Percentiles rank a stretch among this genome's conserved stretches.
Conservation (phyloP, 2,888 invertebrate genomes). For the Pharmacophagus antenor region DNA sequence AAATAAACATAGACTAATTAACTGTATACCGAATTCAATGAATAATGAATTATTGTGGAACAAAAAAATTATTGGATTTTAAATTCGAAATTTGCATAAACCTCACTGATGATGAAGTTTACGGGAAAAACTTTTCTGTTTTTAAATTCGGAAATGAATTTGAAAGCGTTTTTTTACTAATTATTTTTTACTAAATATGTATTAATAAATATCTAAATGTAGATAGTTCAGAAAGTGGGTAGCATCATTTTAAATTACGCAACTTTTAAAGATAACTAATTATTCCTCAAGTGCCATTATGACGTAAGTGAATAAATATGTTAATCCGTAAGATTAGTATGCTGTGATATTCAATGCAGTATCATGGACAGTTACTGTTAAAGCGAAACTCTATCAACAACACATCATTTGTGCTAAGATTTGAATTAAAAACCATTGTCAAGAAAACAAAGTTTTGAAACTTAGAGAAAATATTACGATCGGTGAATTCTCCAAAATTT, state of each 20-base stretch:
- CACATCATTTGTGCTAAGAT: neutral
- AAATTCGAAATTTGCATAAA: too few species aligned
- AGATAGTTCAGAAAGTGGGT: neutral
- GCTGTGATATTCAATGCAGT: neutral
- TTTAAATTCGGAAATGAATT: too few species aligned
- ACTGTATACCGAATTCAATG: too few species aligned
- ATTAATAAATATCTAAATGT: neutral
- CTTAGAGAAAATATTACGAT: neutral
- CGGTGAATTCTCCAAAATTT: neutral
- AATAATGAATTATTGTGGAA: too few species aligned
- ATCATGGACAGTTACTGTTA: neutral
- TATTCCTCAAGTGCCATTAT: conserved; percentile 2
- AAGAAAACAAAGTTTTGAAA: neutral
- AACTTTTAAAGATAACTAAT: neutral
- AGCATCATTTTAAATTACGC: neutral
- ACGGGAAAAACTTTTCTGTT: too few species aligned
- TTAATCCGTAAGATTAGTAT: conserved; percentile 1
- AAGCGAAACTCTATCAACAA: neutral
- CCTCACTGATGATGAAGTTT: too few species aligned
- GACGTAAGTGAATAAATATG: conserved; percentile 5
- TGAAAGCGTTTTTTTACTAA: too few species aligned
- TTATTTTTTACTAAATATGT: neutral
- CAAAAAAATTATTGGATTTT: too few species aligned
- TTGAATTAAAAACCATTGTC: neutral
- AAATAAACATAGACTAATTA: too few species aligned